phyloP scores from a whole-genome alignment of 1,140 invertebrate species.

The Eueides isabella region DNA sequence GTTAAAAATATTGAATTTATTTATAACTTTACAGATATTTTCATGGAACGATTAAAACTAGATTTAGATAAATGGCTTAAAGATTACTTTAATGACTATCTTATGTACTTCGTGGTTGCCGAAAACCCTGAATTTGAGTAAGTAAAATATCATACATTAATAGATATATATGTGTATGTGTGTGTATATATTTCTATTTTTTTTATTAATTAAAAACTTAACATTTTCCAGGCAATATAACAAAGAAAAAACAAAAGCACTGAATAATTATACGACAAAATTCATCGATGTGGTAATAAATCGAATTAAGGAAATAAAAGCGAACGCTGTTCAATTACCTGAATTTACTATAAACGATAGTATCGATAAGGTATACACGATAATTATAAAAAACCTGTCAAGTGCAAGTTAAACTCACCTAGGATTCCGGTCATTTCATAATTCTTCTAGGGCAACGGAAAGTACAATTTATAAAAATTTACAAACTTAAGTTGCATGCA shows the following conservation, averaged over 20 bases:
- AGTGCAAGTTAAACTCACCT: no score
- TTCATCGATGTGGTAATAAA: constrained; percentile 42
- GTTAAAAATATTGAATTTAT: neutral
- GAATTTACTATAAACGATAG: constrained; percentile 50
- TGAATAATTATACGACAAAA: constrained; percentile 56
- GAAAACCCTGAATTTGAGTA: constrained; percentile 50
- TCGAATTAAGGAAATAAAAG: constrained; percentile 46
- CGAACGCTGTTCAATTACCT: constrained; percentile 47
- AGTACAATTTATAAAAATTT: no score
- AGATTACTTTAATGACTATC: constrained; percentile 71
- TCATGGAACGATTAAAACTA: constrained; percentile 55
- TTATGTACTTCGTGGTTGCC: constrained; percentile 48
- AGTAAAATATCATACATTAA: constrained; percentile 23
- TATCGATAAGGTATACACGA: constrained; percentile 48
- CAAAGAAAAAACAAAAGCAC: constrained; percentile 42
- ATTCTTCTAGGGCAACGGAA: no score
- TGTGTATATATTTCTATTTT: neutral
- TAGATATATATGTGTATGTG: no score
- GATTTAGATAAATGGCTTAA: constrained; percentile 66
- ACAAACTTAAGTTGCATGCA: no score
- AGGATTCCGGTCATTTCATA: no score
- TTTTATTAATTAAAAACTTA: neutral
- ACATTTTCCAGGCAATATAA: constrained; percentile 55
- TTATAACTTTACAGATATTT: constrained; percentile 48
- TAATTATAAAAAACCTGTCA: neutral